These are phyloP conservation scores for Anguilla pacifica DNA, from an alignment of 2,797 vertebrate genomes.

Conservation along the genomic window DNA sequence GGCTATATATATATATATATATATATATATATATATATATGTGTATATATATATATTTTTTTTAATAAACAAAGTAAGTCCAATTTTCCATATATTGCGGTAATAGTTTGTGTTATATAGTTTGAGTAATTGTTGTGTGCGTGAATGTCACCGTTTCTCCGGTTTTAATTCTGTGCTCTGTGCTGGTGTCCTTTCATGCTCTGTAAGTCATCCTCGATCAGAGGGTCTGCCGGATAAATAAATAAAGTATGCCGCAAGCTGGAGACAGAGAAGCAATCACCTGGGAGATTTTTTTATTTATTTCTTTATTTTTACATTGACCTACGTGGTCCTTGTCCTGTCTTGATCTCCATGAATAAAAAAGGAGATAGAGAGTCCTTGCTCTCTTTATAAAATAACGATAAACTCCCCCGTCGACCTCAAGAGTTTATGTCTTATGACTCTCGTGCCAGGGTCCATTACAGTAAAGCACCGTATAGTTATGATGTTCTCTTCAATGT, in stretches of 20 bases:
- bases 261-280: not conserved
- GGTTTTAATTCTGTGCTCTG: not conserved
- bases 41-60: not conserved
- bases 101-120: not conserved
- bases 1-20: not conserved
- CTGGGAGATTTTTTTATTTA: not conserved
- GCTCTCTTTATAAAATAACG: not conserved
- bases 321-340: not conserved
- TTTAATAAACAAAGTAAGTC: no score
- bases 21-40: not conserved
- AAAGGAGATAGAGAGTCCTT: not conserved
- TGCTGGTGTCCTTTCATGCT: not conserved
- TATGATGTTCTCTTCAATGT: not conserved
- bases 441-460: not conserved
- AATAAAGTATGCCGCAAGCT: conserved; percentile 4
- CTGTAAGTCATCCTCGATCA: not conserved
- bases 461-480: not conserved
- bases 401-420: not conserved
- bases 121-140: not conserved
- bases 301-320: not conserved
- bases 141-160: not conserved
- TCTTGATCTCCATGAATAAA: conserved; percentile 10
- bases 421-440: not conserved
- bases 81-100: no score
- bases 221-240: not conserved